phyloP scores from a whole-genome alignment of 2,888 invertebrate genomes.

The Cheilosia scutellata region DNA sequence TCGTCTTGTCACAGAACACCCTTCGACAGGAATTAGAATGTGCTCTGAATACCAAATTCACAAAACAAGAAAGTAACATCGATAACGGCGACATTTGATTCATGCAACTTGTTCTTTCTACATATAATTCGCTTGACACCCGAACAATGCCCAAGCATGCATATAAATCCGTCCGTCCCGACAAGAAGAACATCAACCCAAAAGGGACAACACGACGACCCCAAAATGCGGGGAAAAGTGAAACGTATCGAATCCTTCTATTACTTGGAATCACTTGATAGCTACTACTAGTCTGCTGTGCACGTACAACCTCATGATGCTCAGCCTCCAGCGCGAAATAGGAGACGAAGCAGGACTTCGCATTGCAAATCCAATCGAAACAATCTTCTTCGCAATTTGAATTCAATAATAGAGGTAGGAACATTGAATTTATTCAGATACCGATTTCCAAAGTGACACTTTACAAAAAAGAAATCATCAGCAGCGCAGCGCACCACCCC shows the following conservation, averaged over 20 bases:
- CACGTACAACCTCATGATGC: conserved; percentile 56
- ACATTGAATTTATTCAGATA: conserved; percentile 74
- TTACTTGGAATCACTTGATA: conserved; percentile 65
- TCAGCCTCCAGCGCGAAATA: conserved; percentile 67
- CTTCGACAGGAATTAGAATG: conserved; percentile 59
- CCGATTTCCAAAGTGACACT: conserved; percentile 72
- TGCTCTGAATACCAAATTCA: conserved; percentile 67
- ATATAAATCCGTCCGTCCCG: conserved; percentile 64
- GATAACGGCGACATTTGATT: conserved; percentile 73
- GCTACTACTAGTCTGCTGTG: conserved; percentile 35
- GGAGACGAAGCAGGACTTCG: conserved; percentile 57
- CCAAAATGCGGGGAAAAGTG: conserved; percentile 35
- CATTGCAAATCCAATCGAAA: conserved; percentile 70
- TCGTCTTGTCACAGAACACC: conserved; percentile 43
- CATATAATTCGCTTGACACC: conserved; percentile 66
- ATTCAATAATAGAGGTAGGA: conserved; percentile 75
- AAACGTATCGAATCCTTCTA: conserved; percentile 61
- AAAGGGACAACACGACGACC: conserved; percentile 65
- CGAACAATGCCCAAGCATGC: conserved; percentile 70
- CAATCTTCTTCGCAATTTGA: conserved; percentile 76
- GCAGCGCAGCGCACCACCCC: background rate
- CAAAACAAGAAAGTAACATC: conserved; percentile 63
- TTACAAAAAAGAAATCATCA: conserved; percentile 30
- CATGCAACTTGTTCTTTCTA: conserved; percentile 60
- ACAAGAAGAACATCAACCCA: conserved; percentile 36